Evolutionary conservation across 2,797 vertebrate species (phyloP), one percentile per base, ranked within the genome.

Genomic region (Siniperca obscura): DNA sequence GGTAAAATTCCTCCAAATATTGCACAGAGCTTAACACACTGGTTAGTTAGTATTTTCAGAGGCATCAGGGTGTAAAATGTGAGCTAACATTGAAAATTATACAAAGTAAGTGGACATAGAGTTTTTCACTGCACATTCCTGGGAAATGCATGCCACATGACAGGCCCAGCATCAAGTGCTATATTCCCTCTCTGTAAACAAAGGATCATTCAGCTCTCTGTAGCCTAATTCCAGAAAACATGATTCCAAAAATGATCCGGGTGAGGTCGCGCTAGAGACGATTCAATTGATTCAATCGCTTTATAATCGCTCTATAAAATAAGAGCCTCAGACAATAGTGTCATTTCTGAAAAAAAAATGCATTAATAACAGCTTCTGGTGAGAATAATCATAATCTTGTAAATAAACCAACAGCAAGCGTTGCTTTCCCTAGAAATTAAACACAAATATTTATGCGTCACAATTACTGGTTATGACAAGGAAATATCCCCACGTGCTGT

Each of bases 251-350:
- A 92, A 91, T 86, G 88, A 94, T 93, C 93, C 94, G 92, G 90
- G 76, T 91, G 95, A 95, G 94, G 95, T 95, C 94, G 93, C 94
- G 87, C 93, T 78, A 91, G 94, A 96, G 93, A 94, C 94, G 89
- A 86, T 82, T 87, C 72, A 74, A 89, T 50, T 52, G 72, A 84
- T 76, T 78, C 69, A 75, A 76, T 52, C 50, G 85, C 83, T 87
- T 70, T 78, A 74, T 78, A 60, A 79, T 76, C 60, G 66, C 75
- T 74, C 38, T 61, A 2, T 57, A 34, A 80, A 74, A 80, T 2
- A 55, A 73, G 10, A 88, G 71, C 65, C 64, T 46, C 73, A 38
- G 34, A 71, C 46, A 16, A 21, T 30, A 46, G 50, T 59, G 77
- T 34, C 21, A 80, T 55, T 79, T 64, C n/a, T 59, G 53, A 60